Percentiles rank a stretch among this genome's conserved stretches.
Conservation (phyloP, 1,140 invertebrate genomes). For the Pantala flavescens region DNA sequence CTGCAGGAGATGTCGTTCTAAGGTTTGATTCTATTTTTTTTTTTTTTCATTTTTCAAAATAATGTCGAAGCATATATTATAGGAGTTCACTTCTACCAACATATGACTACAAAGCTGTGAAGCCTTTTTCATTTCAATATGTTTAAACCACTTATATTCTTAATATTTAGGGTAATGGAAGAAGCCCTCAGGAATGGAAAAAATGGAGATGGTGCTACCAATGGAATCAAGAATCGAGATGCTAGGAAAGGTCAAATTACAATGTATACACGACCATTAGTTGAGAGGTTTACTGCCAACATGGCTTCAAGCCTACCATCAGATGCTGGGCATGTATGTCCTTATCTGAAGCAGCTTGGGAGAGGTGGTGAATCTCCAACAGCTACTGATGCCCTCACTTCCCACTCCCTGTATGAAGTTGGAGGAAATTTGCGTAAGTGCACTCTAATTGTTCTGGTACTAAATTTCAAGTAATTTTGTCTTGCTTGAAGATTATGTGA, state of each 20-base stretch:
- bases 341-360: neutral
- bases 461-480: too few relatives aligned
- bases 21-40: slow-evolving; percentile 28
- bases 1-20: slow-evolving; percentile 40
- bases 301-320: neutral
- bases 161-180: neutral
- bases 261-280: neutral
- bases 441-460: too few relatives aligned
- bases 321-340: neutral
- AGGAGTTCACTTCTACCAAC: too few relatives aligned
- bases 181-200: neutral
- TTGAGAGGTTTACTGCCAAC: neutral
- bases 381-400: neutral
- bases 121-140: too few relatives aligned
- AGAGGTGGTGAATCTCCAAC: neutral
- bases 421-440: neutral
- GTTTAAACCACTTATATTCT: neutral
- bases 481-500: too few relatives aligned
- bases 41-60: neutral
- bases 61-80: neutral
- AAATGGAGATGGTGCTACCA: neutral
- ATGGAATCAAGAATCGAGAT: neutral
- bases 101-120: too few relatives aligned
- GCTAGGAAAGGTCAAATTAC: neutral
- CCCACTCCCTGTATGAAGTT: neutral